Base-by-base conservation (phyloP, 1,140 invertebrate species). In the Globodera ellingtonae region DNA sequence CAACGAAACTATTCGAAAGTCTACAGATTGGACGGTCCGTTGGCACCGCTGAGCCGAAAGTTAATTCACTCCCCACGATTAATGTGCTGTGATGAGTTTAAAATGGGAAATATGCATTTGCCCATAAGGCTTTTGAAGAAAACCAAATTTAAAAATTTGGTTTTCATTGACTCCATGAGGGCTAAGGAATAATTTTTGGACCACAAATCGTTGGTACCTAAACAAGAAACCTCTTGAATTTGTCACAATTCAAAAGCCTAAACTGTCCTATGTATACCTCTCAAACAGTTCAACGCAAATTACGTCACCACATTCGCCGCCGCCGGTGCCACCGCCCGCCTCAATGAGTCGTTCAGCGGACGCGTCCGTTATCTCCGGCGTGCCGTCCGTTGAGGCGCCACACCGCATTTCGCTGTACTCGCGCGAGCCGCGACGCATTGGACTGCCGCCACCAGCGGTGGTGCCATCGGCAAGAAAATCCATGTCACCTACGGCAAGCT, bases 391-490 rank as follows among this genome's bases (percentile, higher is more conserved):
- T 15, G 82, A 83, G 44, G 71, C 78, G 6, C 82, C 83, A 4
- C 82, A 83, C 2, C 35, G 69, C 44, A 85, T 83, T 56, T 75
- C 82, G 21, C 21, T 83, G n/a, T 83, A 83, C 66, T 47, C 84
- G 44, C 62, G 70, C 0, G 82, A 83, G 35, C 82, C 82, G 24
- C 84, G 78, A 35, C 71, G 82, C 44, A 52, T 84, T 65, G 84
- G 83, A n/a, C 24, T 56, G 48, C 35, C 69, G 65, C 75, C 59
- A 48, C 74, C 44, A 13, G 74, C 75, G 7, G 13, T 67, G 44
- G 4, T n/a, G n/a, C 24, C 18, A n/a, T 24, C 52, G 46, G 7
- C 18, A 6, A 24, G n/a, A 79, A 70, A 59, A 77, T 66, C 24
- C 7, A 21, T 21, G 47, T 24, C 44, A 6, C 21, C 50, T 24